Evolutionary conservation across 2,797 vertebrate species (phyloP), one percentile per base, ranked within the genome.

Genomic region (Potorous gilbertii): DNA sequence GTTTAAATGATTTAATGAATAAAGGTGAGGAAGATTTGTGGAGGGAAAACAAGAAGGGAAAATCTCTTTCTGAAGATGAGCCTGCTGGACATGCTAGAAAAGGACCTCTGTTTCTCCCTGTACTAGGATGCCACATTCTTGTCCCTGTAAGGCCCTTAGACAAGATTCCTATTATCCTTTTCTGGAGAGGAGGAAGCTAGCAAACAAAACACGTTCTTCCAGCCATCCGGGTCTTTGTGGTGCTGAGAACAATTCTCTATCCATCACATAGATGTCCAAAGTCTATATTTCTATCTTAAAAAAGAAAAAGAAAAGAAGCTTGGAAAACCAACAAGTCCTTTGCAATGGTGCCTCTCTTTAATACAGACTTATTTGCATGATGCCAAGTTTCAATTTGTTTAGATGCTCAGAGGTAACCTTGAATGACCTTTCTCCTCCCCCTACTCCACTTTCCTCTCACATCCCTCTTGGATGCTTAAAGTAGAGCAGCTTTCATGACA

Each of bases 401-500:
- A 96, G 91, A 57, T 93, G 92, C 89, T 87, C 92, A 94, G 93
- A 66, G 29, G 90, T 97, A 92, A 95, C 95, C 97, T 40, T 93
- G 97, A 96, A 96, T 97, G 97, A 98, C 97, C 97, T 98, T 97
- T 97, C 96, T 94, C 94, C 74, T 95, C 94, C 94, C 93, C 94
- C 91, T 97, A 92, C 92, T 92, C 74, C 93, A 95, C 94, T 55
- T 97, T 97, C 59, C 91, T 96, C 93, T 96, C 96, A 98, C 98
- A 97, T 74, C 97, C 59, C 96, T 95, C n/a, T 16, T 16, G 94
- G 93, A 98, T 98, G 94, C 96, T 98, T 98, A 97, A 98, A 98
- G 98, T 97, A 98, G 97, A 98, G 94, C 95, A 91, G 92, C 95
- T 97, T 94, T 98, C 97, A 0, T 46, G 97, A 97, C 16, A 97